Evolutionary conservation across 2,113 vertebrate genomes (phyloP).

Genomic region (Zosterops hypoxanthus): DNA sequence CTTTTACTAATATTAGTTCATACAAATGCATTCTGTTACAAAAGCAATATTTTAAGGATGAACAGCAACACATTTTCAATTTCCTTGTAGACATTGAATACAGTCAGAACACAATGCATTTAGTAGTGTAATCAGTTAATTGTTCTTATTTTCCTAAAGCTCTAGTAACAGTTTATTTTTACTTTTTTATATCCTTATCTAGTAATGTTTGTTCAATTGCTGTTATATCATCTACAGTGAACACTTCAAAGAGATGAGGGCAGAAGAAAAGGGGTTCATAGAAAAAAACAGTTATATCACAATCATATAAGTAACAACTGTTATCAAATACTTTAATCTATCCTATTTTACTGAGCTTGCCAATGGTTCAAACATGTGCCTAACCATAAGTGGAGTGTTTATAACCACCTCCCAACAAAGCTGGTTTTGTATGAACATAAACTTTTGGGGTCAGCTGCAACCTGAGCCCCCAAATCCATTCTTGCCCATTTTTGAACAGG

Average conservation of each 20-base stretch:
- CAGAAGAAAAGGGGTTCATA: background rate
- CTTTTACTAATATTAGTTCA: constrained; percentile 23
- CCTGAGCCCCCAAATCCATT: background rate
- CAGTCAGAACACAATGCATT: background rate
- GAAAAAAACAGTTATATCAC: background rate
- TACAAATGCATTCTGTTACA: constrained; percentile 9
- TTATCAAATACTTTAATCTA: background rate
- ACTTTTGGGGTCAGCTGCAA: background rate
- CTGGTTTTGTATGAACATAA: background rate
- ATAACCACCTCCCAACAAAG: background rate
- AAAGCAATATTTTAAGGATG: constrained; percentile 11
- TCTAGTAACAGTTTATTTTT: background rate
- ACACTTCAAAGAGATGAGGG: background rate
- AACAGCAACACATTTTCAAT: constrained; percentile 8
- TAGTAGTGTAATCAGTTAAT: background rate
- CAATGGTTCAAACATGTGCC: background rate
- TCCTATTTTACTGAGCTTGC: background rate
- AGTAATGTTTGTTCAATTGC: background rate
- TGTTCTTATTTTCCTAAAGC: constrained; percentile 9
- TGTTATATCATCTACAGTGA: background rate
- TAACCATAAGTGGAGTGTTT: background rate
- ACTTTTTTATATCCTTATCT: background rate
- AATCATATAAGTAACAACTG: background rate
- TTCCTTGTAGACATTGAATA: background rate
- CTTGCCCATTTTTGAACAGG: rapidly evolving